A percentile compares a stretch with the other conserved stretches of the same genome.
Evolutionary conservation across 2,888 invertebrate genomes (phyloP).

Genomic region (Craniophora ligustri): DNA sequence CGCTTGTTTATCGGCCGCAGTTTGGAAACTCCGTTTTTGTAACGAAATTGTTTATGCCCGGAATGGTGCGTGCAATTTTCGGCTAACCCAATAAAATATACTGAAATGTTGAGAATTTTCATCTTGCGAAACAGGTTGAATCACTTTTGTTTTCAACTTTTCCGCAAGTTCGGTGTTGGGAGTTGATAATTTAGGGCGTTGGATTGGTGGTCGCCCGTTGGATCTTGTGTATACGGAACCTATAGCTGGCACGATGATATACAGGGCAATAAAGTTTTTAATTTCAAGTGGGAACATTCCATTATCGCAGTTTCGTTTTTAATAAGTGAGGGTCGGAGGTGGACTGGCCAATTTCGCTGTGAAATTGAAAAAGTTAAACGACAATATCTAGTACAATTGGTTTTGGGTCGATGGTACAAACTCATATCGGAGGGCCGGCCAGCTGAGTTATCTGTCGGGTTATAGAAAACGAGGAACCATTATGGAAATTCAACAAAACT

Average conservation of each 20-base stretch:
- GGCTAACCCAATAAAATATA: conserved; percentile 56
- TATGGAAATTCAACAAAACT: conserved; percentile 55
- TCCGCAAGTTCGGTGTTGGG: conserved; percentile 51
- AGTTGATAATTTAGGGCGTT: conserved; percentile 67
- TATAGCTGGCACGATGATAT: conserved; percentile 65
- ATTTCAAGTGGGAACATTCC: conserved; percentile 73
- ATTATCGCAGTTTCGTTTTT: conserved; percentile 74
- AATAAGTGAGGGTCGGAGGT: conserved; percentile 69
- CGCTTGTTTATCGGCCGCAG: conserved; percentile 37
- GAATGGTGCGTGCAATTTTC: conserved; percentile 48
- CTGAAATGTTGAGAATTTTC: conserved; percentile 62
- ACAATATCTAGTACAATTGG: conserved; percentile 69
- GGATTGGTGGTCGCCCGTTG: conserved; percentile 60
- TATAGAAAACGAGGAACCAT: conserved; percentile 52
- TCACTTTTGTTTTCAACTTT: conserved; percentile 67
- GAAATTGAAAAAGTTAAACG: conserved; percentile 78
- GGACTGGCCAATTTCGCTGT: conserved; percentile 69
- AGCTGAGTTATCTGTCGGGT: conserved; percentile 51
- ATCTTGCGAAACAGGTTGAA: conserved; percentile 60
- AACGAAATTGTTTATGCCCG: conserved; percentile 42
- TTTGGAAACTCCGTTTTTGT: conserved; percentile 54
- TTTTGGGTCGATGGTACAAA: conserved; percentile 58
- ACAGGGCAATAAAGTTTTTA: conserved; percentile 75
- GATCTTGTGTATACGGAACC: conserved; percentile 64
- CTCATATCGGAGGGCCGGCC: conserved; percentile 48